phyloP scores from a whole-genome alignment of 2,113 vertebrate genomes.

The Percina caprodes region DNA sequence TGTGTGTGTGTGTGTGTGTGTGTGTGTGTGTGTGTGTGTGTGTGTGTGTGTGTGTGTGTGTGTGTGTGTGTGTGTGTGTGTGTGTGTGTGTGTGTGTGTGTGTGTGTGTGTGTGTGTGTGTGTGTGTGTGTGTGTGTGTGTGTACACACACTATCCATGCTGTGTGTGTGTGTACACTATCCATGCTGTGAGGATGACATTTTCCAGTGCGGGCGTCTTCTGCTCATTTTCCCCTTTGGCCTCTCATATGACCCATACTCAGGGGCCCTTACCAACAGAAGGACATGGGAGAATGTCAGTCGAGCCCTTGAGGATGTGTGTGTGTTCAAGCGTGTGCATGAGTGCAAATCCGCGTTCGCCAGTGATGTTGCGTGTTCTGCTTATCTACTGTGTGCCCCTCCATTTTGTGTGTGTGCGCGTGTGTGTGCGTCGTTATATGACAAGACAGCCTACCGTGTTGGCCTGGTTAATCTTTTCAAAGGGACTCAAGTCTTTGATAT shows the following conservation, averaged over 20 bases:
- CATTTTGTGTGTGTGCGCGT: background rate
- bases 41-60: background rate
- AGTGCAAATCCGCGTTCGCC: conserved; percentile 25
- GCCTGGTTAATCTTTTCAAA: conserved; percentile 72
- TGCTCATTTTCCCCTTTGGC: conserved; percentile 68
- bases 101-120: background rate
- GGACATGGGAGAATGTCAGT: conserved; percentile 77
- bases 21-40: background rate
- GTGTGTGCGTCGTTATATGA: conserved; percentile 9
- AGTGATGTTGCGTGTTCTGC: conserved; percentile 44
- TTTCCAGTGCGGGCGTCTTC: conserved; percentile 51
- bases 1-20: conserved; percentile 1
- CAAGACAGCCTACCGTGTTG: conserved; percentile 38
- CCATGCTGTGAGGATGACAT: conserved; percentile 67
- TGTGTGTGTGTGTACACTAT: too few species aligned
- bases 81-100: background rate
- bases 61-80: conserved; percentile 17
- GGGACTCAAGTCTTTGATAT: conserved; percentile 65
- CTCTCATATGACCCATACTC: conserved; percentile 68
- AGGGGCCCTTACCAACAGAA: conserved; percentile 54
- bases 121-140: background rate
- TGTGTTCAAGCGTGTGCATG: background rate
- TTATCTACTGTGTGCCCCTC: conserved; percentile 44
- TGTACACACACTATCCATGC: conserved; percentile 31
- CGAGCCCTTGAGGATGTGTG: conserved; percentile 60